These are phyloP conservation scores for Tragopan temminckii DNA, from an alignment of 2,797 vertebrate species.

Conservation along the genomic window DNA sequence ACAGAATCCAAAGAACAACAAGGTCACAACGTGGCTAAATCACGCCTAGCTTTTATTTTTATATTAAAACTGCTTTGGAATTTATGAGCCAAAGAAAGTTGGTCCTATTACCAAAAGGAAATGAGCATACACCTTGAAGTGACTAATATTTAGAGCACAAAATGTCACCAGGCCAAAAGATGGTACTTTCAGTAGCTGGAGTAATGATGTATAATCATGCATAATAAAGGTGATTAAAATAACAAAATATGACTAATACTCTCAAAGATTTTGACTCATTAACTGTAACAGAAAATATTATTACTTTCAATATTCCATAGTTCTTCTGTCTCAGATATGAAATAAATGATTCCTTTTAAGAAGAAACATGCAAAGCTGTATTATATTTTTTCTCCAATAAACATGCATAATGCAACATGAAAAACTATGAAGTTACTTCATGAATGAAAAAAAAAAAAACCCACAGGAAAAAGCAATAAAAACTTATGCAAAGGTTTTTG, in stretches of 20 bases:
- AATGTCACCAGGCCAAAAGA: slow-evolving; percentile 30
- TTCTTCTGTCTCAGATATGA: neutral
- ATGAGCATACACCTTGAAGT: slow-evolving; percentile 44
- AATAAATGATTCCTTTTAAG: neutral
- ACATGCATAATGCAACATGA: neutral
- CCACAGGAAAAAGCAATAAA: neutral
- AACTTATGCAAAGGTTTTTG: neutral
- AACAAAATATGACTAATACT: neutral
- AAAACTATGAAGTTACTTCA: neutral
- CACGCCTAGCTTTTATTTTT: neutral
- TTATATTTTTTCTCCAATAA: neutral
- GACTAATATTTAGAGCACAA: slow-evolving; percentile 48
- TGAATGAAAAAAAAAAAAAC: neutral
- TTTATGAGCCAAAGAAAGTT: slow-evolving; percentile 75
- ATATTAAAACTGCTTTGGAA: slow-evolving; percentile 69
- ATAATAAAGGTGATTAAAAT: neutral
- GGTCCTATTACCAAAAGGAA: slow-evolving; percentile 75
- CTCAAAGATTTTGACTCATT: neutral
- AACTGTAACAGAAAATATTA: neutral
- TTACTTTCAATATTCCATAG: neutral
- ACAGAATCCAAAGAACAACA: slow-evolving; percentile 1
- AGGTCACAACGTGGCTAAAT: slow-evolving; percentile 2
- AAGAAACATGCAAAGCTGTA: neutral
- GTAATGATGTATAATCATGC: neutral
- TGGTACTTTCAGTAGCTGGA: slow-evolving; percentile 21